These are phyloP conservation scores for Beroe forskalii DNA, from an alignment of 37 sponge, comb jelly and placozoan genomes.

Conservation along the genomic window DNA sequence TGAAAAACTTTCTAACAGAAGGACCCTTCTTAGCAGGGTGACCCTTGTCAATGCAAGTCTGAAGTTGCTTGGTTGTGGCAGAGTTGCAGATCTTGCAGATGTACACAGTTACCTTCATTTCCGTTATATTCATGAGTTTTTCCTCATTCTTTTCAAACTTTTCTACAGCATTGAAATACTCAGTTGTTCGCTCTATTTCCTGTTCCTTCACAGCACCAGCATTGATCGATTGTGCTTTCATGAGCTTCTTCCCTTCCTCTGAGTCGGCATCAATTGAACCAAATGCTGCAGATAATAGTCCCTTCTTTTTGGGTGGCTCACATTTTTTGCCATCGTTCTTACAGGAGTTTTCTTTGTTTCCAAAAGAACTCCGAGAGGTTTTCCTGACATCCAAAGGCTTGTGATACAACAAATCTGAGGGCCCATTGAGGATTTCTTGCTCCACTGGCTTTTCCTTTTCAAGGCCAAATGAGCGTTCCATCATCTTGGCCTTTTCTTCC, in stretches of 20 bases:
- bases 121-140: background rate
- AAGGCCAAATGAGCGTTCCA: background rate
- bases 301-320: background rate
- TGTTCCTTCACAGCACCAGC: background rate
- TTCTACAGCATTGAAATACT: conserved; percentile 27
- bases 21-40: conserved; percentile 47
- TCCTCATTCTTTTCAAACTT: conserved; percentile 46
- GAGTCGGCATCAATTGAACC: background rate
- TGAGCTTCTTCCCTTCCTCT: background rate
- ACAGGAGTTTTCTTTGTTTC: conserved; percentile 21
- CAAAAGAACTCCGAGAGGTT: background rate
- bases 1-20: conserved; percentile 2
- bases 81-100: conserved; percentile 35
- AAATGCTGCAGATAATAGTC: conserved; percentile 31
- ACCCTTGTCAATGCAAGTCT: background rate
- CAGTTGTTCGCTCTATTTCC: conserved; percentile 7
- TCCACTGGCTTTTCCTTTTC: background rate
- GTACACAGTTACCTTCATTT: conserved; percentile 33
- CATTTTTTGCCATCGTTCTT: background rate
- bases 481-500: background rate
- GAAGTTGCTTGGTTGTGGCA: conserved; percentile 2
- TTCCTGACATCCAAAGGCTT: background rate
- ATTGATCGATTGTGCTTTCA: conserved; percentile 25
- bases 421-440: background rate
- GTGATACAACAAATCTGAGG: conserved; percentile 3